Evolutionary conservation across 2,797 vertebrate genomes (phyloP), one percentile per base, ranked within the genome.

Genomic region (Chiroxiphia lanceolata): DNA sequence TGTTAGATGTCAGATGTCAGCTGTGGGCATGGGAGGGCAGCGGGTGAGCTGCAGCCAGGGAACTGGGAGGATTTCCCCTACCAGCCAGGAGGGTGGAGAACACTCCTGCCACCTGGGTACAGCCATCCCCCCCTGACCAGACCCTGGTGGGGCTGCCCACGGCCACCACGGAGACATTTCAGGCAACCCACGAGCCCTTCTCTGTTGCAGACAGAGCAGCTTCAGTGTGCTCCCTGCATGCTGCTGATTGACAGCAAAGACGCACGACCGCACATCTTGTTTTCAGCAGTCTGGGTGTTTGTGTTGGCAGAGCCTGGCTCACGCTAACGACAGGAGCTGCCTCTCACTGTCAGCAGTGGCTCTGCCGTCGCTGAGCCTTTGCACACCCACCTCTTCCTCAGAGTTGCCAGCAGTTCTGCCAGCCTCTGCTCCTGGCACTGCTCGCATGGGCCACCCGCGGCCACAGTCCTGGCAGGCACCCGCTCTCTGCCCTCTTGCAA

Each of bases 271-370:
- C 91, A 68, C 84, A 9, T 42, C 95, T 89, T 92, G 93, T 93
- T 93, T 95, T 56, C 90, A 77, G 83, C 88, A 45, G 1, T 61
- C 85, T 94, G 23, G 3, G 87, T 94, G 59, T 96, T 95, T 79
- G 93, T 91, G 95, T 94, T 96, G 95, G 92, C 95, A 94, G 90
- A 94, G 92, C 83, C 76, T 89, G 83, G 89, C 89, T 95, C 87
- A 86, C 20, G 31, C 95, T 87, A 53, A 42, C 5, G 17, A 90
- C 85, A 45, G 79, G 87, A 95, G 83, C 93, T 94, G 91, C 95
- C 87, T 97, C 86, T 78, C 83, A 36, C 91, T 93, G 93, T 90
- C 95, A 93, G 86, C 25, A 3, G 72, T 88, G 67, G 83, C 69
- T 92, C 90, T 51, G 33, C 69, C 2, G 4, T 64, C 1, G 2